Evolutionary conservation across 2,113 vertebrate genomes (phyloP), one percentile per base, ranked within the genome.

Genomic region (Lycaon pictus): DNA sequence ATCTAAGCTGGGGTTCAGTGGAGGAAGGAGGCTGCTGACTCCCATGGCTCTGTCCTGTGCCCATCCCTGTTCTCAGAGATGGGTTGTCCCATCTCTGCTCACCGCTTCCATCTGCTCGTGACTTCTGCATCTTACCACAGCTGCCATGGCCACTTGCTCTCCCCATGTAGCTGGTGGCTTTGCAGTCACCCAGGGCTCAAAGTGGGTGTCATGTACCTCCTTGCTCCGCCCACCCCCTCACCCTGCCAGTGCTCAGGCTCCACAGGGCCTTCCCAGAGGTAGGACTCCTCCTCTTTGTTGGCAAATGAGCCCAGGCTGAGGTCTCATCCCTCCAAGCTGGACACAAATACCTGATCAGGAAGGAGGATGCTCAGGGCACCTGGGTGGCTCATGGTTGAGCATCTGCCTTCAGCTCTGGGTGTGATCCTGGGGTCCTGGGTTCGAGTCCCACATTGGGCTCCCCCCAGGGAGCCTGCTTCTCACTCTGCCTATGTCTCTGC

Each of bases 161-260:
- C 13, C 11, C 11, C 60, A 35, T 8, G 60, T 32, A 60, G 37
- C 58, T 63, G 22, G 37, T 22, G 60, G 55, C 29, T 86, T 60
- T 29, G 12, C 0, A 0, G 35, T 55, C 60, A 19, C 3, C 8
- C 23, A 2, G 1, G 13, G 5, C n/a, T 37, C 53, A 77, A 10
- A 35, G 22, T 20, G 29, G 8, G 12, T 23, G 3, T 79, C 55
- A 25, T 8, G 15, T 35, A 72, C 25, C 72, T 89, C 80, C n/a
- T 6, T 32, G 35, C 84, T 27, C 60, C 23, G 27, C 9, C 62
- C 12, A 25, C 11, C 23, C 23, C 43, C 6, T 10, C 37, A 11
- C 12, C 11, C 72, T 13, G 20, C 5, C 65, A 71, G 58, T 2
- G 20, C 1, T 4, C 25, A 63, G 87, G 67, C 25, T 76, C 58